phyloP scores from a whole-genome alignment of 2,113 vertebrate genomes.

The Hucho hucho region DNA sequence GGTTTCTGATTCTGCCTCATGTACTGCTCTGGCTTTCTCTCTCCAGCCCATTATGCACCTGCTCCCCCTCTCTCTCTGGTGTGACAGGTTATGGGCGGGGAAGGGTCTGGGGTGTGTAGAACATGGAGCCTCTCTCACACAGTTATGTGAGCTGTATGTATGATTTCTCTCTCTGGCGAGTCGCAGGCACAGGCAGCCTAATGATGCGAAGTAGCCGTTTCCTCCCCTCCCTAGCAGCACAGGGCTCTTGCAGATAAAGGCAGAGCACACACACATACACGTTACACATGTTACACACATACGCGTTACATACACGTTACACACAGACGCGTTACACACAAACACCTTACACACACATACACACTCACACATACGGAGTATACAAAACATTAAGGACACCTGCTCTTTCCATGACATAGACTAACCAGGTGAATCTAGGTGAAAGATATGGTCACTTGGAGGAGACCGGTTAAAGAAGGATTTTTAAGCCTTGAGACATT shows the following conservation, averaged over 20 bases:
- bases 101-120: neutral
- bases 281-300: neutral
- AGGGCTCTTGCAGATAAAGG: constrained; percentile 1
- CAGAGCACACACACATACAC: constrained; percentile 7
- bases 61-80: neutral
- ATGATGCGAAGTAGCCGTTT: neutral
- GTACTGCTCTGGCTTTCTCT: neutral
- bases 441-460: no score
- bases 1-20: no score
- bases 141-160: neutral
- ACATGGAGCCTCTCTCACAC: neutral
- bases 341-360: no score
- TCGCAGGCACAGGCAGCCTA: neutral
- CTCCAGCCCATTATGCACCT: no score
- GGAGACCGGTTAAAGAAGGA: no score
- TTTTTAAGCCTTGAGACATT: no score
- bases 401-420: no score
- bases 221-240: neutral
- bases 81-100: neutral
- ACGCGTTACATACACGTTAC: no score
- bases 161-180: neutral
- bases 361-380: no score
- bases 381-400: no score
- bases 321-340: no score
- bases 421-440: no score